Percentiles rank a stretch among this genome's conserved stretches.
phyloP scores from a whole-genome alignment of 2,797 vertebrate species.

The Clarias platycephalus region DNA sequence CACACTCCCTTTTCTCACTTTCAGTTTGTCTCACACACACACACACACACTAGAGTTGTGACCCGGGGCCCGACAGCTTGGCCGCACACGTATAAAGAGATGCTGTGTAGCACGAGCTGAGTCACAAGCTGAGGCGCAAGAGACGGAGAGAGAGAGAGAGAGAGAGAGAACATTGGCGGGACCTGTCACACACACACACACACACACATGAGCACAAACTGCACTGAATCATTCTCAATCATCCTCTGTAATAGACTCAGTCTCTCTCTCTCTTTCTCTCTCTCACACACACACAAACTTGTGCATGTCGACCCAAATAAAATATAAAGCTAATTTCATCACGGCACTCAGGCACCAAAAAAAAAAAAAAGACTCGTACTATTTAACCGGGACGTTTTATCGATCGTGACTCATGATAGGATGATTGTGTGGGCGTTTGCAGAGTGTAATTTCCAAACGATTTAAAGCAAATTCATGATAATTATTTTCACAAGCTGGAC shows the following conservation, averaged over 20 bases:
- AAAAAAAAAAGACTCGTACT: background rate
- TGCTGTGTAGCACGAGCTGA: slow-evolving; percentile 57
- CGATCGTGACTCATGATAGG: slow-evolving; percentile 20
- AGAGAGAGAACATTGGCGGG: slow-evolving; percentile 68
- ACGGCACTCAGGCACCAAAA: background rate
- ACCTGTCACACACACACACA: slow-evolving; percentile 60
- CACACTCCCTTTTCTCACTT: background rate
- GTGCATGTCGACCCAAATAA: slow-evolving; percentile 8
- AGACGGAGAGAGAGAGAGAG: slow-evolving; percentile 25
- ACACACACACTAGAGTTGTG: slow-evolving; percentile 56
- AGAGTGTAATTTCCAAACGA: slow-evolving; percentile 12
- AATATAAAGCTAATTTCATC: slow-evolving; percentile 24
- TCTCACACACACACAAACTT: background rate
- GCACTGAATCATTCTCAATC: slow-evolving; percentile 45
- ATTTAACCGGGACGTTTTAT: slow-evolving; percentile 21
- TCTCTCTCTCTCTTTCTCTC: background rate
- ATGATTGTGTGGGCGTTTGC: slow-evolving; percentile 6
- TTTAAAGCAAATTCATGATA: slow-evolving; percentile 13
- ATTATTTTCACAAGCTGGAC: background rate
- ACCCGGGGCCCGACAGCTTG: slow-evolving; percentile 68
- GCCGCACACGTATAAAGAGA: slow-evolving; percentile 70
- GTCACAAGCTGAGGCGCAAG: slow-evolving; percentile 38
- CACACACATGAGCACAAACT: slow-evolving; percentile 34
- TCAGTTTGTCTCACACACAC: slow-evolving; percentile 15
- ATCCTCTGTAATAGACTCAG: slow-evolving; percentile 49